Conservation (phyloP, 2,797 vertebrate genomes). For the Adrianichthys oophorus region DNA sequence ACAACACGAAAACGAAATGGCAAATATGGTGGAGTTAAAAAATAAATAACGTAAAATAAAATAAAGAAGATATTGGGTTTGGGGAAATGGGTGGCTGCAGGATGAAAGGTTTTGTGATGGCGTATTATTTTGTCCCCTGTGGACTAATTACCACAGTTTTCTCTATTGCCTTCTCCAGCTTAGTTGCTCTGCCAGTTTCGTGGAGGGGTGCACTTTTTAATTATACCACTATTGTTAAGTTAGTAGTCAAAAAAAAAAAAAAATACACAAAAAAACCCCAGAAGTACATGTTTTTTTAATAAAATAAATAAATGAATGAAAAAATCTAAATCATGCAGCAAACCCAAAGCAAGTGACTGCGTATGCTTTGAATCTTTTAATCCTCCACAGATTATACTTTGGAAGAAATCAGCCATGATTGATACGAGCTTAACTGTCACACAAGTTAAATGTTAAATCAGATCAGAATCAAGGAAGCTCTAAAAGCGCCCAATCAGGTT, state of each 20-base stretch:
- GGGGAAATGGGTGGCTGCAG: constrained; percentile 49
- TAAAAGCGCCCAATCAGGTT: constrained; percentile 45
- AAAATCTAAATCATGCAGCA: constrained; percentile 1
- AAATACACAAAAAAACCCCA: not conserved
- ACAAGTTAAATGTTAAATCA: constrained; percentile 44
- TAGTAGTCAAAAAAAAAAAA: constrained; percentile 27
- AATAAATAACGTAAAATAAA: constrained; percentile 38
- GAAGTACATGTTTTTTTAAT: not conserved
- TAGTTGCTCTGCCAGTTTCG: constrained; percentile 64
- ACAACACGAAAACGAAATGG: constrained; percentile 39
- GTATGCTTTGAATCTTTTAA: constrained; percentile 64
- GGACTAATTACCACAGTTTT: constrained; percentile 73
- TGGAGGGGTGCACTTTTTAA: constrained; percentile 39
- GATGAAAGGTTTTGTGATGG: constrained; percentile 63
- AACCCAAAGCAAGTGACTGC: constrained; percentile 47
- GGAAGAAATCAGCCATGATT: constrained; percentile 75
- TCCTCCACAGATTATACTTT: constrained; percentile 65
- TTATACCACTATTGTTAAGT: constrained; percentile 50
- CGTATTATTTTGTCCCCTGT: constrained; percentile 68
- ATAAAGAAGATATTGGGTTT: constrained; percentile 42
- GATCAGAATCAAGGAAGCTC: constrained; percentile 62
- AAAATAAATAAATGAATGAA: not conserved
- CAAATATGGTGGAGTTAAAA: constrained; percentile 40
- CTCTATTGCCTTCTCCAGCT: constrained; percentile 68
- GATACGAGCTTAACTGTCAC: constrained; percentile 58